Base-by-base conservation (phyloP, 2,797 vertebrate genomes). In the Sebastes kiyomatsui region DNA sequence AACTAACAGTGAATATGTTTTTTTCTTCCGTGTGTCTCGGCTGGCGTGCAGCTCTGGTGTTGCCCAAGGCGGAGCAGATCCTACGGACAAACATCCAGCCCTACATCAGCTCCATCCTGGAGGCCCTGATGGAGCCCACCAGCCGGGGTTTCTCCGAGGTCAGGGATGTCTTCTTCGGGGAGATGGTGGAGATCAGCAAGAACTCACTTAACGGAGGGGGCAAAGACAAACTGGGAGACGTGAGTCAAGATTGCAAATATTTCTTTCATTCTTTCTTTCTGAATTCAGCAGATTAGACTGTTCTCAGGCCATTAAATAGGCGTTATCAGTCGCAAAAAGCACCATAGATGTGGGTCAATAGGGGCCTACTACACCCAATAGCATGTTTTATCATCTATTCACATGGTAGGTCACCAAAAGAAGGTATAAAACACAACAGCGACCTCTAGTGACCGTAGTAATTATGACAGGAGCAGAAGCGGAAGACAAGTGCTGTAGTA, bases 101-200 rank as follows among this genome's bases (percentile, higher is more conserved):
- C 32, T 99, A 98, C 90, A 96, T 99, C 91, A 88, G 94, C 38
- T 99, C 98, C 93, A 99, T 99, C 92, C 95, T 99, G 92, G 99
- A 99, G 79, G 98, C 97, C 11, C 94, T 99, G 91, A 99, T 99
- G 99, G 96, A 96, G 55, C 98, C 98, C 84, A 98, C 97, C 3
- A 98, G 98, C 91, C 95, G 97, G 77, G 99, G 99, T 11, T 99
- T 99, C 69, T 89, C 96, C 0, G 98, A 99, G 91, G 97, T 97
- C 68, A 90, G 98, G 7, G 97, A 99, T 0, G 90, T 98, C 18
- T 97, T 99, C 95, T 98, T 97, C 94, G 95, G 94, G 67, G 98
- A 99, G 90, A 93, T 98, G 82, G 97, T 98, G 0, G 97, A 99
- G 87, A 95, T 99, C 94, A 98, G 97, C 95, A 96, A 97, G 95